These are phyloP conservation scores for Sinonovacula constricta DNA, from an alignment of 1,140 invertebrate genomes.

Conservation along the genomic window DNA sequence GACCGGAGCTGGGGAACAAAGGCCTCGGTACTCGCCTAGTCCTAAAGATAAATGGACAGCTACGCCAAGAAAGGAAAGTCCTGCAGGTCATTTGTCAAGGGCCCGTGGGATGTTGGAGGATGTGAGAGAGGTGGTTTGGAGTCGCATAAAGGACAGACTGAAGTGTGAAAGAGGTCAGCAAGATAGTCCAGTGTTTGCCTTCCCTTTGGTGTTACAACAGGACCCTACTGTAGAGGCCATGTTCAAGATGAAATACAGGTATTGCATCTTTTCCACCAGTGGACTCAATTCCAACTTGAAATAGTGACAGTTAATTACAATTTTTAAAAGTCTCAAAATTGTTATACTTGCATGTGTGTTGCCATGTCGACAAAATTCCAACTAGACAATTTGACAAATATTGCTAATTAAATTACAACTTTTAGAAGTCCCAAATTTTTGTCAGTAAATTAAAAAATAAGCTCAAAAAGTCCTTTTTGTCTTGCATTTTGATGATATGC, in stretches of 20 bases:
- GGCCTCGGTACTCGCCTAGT: no score
- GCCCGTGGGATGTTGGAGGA: constrained; percentile 57
- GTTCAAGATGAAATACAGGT: constrained; percentile 67
- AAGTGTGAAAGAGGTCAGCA: constrained; percentile 72
- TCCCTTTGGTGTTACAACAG: constrained; percentile 68
- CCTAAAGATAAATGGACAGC: background rate
- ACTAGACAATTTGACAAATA: no score
- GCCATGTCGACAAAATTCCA: no score
- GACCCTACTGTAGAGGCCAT: constrained; percentile 57
- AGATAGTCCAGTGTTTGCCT: constrained; percentile 75
- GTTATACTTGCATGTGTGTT: no score
- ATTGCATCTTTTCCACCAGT: constrained; percentile 31
- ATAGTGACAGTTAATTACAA: no score
- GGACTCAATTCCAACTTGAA: no score
- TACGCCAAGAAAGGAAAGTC: background rate
- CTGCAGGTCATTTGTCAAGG: background rate
- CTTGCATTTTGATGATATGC: no score
- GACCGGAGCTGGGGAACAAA: background rate
- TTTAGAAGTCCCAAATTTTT: no score
- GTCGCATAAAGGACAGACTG: constrained; percentile 64
- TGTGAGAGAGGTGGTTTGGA: constrained; percentile 71
- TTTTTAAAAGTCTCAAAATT: no score
- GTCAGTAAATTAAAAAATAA: no score
- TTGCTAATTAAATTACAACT: no score
- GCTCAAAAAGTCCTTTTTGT: no score